Conservation (phyloP, 2,888 invertebrate genomes). For the Lasius fuliginosus region DNA sequence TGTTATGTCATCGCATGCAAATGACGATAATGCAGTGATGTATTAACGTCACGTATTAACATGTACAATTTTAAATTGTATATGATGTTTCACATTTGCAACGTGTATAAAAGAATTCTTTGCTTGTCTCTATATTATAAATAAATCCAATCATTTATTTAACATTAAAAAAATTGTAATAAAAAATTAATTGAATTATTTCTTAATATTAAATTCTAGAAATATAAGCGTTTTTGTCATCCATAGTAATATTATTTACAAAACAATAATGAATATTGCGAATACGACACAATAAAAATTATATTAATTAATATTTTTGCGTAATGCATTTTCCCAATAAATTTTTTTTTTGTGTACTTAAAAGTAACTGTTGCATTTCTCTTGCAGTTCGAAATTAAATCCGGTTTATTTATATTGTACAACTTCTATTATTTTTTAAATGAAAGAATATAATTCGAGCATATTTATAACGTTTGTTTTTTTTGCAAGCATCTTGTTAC, state of each 20-base stretch:
- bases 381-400: not conserved
- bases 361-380: not conserved
- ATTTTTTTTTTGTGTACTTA: not conserved
- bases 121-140: not conserved
- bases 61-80: not conserved
- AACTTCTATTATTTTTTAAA: not conserved
- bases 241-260: not conserved
- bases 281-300: not conserved
- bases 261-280: not conserved
- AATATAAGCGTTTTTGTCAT: not conserved
- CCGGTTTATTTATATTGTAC: not conserved
- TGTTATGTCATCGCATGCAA: slow-evolving; percentile 19
- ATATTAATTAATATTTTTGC: not conserved
- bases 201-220: not conserved
- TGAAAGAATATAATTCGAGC: not conserved
- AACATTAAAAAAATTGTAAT: not conserved
- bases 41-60: not conserved
- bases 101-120: not conserved
- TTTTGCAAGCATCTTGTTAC: not conserved
- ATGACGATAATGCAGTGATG: slow-evolving; percentile 1
- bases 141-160: not conserved
- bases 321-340: not conserved
- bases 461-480: not conserved
- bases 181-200: not conserved
- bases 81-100: not conserved